Evolutionary conservation across 2,888 invertebrate species (phyloP).

Genomic region (Calliopum simillimum): DNA sequence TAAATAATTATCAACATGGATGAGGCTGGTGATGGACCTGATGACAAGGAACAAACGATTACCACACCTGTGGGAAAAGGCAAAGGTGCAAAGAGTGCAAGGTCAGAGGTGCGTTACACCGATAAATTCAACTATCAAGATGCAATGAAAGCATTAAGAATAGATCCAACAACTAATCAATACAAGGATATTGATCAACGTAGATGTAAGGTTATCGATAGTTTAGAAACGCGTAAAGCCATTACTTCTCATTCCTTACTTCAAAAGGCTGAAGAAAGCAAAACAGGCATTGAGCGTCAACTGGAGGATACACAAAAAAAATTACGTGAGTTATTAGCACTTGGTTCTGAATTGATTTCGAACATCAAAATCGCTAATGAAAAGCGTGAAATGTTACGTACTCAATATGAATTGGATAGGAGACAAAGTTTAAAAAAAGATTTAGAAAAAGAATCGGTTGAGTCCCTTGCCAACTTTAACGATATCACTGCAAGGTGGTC

Average conservation of each 20-base stretch:
- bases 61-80: too few species aligned
- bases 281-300: constrained; percentile 74
- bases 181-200: too few species aligned
- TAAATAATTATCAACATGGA: too few species aligned
- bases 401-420: constrained; percentile 70
- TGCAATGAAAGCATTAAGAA: too few species aligned
- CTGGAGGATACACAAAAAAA: constrained; percentile 74
- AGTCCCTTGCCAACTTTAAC: constrained; percentile 75
- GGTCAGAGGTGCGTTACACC: too few species aligned
- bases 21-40: too few species aligned
- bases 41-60: too few species aligned
- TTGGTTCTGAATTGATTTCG: constrained; percentile 80
- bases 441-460: constrained; percentile 76
- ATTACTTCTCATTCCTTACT: background rate
- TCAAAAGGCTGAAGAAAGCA: constrained; percentile 61
- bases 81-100: too few species aligned
- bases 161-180: too few species aligned
- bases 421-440: constrained; percentile 67
- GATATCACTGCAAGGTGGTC: constrained; percentile 78
- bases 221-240: too few species aligned
- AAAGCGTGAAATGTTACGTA: constrained; percentile 75
- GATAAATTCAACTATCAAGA: too few species aligned
- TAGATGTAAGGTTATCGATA: too few species aligned
- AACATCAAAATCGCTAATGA: constrained; percentile 83
- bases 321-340: constrained; percentile 74